A percentile compares a stretch with the other conserved stretches of the same genome.
phyloP scores from a whole-genome alignment of 1,140 invertebrate species.

The Caenorhabditis inopinata region DNA sequence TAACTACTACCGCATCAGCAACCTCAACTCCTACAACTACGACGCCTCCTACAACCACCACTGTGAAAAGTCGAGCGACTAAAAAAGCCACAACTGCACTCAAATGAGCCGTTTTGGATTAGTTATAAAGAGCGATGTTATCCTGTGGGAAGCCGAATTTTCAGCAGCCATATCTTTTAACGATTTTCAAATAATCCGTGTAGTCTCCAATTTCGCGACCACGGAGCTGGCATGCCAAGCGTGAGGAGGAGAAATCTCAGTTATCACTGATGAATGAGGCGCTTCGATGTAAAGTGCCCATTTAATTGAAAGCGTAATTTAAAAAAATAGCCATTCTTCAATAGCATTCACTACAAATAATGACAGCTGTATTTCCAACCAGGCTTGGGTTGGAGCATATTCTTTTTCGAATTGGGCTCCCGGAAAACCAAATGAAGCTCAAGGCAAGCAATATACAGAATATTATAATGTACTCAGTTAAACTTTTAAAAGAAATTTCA shows the following conservation, averaged over 20 bases:
- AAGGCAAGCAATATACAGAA: background rate
- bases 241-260: background rate
- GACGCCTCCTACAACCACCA: no score
- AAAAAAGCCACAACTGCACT: no score
- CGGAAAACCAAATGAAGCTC: background rate
- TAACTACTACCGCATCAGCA: no score
- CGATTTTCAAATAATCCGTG: background rate
- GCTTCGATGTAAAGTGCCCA: background rate
- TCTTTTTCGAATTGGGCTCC: background rate
- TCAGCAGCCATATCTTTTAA: background rate
- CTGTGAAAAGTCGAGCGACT: no score
- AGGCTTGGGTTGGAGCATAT: conserved; percentile 12
- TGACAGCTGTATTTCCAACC: background rate
- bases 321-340: background rate
- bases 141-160: background rate
- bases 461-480: background rate
- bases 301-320: background rate
- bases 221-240: background rate
- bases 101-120: background rate
- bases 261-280: conserved; percentile 11
- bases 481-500: no score
- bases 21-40: no score
- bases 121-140: background rate
- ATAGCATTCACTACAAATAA: conserved; percentile 7
- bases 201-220: background rate